Evolutionary conservation across 64 coral and sea anemone species (phyloP), one percentile per base, ranked within the genome.

Genomic region (Montipora capricornis): DNA sequence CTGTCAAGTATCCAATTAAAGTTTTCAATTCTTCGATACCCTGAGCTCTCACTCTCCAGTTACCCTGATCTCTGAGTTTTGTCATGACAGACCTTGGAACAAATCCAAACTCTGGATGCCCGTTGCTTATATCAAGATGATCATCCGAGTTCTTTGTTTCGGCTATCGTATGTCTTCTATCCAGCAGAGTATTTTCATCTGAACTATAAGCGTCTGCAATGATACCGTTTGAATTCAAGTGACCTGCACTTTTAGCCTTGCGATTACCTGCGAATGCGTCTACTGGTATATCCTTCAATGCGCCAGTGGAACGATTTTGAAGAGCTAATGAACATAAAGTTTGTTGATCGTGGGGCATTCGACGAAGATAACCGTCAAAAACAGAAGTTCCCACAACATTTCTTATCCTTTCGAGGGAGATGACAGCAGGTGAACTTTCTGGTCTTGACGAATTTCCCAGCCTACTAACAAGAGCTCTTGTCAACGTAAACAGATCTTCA

Each of bases 1-100:
- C 88, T 17, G 88, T 95, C 69, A 94, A 68, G 49, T 96, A 83
- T 10, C 89, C 95, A 82, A 96, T 96, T 44, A 91, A 83, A 76
- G 87, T 95, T 82, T 94, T 94, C 46, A 99, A 86, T 78, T 99
- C 98, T 70, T 99, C 98, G 80, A 99, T 99, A 76, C 98, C 98
- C 61, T 94, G 92, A 15, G 89, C 95, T 69, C 95, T 76, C 62
- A 94, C 16, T 71, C 92, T 94, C 98, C 98, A 99, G 62, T 99
- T 96, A 14, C 94, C 89, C 52, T 98, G 89, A 99, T 99, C 95
- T 79, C 80, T 71, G 24, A 99, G 87, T 90, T 99, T 99, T 51
- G 61, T 68, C 76, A 89, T 85, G 47, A 99, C 92, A 68, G 77
- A 84, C 44, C 64, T n/a, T 2, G 98, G 98, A 49, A 99, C 89